Percentiles rank a stretch among this genome's conserved stretches.
Evolutionary conservation across 2,113 vertebrate species (phyloP).

Genomic region (Brevimyrus niger): DNA sequence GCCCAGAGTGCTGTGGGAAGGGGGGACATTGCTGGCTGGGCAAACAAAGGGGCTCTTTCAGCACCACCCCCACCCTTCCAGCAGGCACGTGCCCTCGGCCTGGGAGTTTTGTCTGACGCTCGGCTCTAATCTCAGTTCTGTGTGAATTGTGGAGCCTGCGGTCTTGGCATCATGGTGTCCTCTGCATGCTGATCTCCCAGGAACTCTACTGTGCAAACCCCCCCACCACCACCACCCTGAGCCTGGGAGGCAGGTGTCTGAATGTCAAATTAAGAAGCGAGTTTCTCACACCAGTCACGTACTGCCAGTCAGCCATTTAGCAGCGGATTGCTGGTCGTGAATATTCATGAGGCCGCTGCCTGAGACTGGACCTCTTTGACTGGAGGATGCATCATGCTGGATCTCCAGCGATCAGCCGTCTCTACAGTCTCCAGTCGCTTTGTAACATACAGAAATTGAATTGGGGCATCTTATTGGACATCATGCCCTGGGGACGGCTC

Average conservation of each 20-base stretch:
- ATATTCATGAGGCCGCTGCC: neutral
- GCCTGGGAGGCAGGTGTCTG: neutral
- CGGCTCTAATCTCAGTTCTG: conserved; percentile 26
- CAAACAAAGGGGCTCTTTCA: conserved; percentile 42
- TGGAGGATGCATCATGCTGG: neutral
- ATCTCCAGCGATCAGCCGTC: neutral
- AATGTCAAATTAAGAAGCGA: neutral
- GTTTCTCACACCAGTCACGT: neutral
- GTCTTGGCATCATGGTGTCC: neutral
- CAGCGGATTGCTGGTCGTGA: neutral
- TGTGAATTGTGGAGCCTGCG: conserved; percentile 5
- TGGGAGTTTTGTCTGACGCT: neutral
- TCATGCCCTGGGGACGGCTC: neutral
- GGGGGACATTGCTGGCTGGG: neutral
- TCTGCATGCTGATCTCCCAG: neutral
- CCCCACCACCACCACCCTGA: neutral
- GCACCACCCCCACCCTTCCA: conserved; percentile 18
- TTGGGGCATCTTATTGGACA: neutral
- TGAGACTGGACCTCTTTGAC: neutral
- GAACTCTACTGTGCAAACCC: neutral
- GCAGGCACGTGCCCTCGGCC: conserved; percentile 25
- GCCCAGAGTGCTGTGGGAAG: conserved; percentile 11
- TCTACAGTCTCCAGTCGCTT: neutral
- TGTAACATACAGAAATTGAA: neutral
- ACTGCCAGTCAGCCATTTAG: neutral